Evolutionary conservation across 2,113 vertebrate species (phyloP).

Genomic region (Spheniscus mendiculus): DNA sequence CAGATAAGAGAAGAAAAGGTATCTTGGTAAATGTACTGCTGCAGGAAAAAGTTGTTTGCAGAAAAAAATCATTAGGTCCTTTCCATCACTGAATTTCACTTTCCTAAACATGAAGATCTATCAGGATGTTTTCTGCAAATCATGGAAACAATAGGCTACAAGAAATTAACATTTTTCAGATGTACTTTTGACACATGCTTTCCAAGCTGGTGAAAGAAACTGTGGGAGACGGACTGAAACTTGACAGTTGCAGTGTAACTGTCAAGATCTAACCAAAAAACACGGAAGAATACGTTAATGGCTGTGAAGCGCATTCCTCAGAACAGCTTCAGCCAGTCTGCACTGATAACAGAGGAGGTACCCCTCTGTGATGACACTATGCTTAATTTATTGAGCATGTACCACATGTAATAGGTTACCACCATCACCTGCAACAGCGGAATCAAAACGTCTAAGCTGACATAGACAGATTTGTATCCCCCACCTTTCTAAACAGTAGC

Average conservation of each 20-base stretch:
- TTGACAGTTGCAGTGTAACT: background rate
- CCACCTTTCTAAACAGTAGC: conserved; percentile 10
- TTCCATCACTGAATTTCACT: background rate
- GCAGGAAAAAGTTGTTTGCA: background rate
- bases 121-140: background rate
- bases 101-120: background rate
- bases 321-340: background rate
- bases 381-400: conserved; percentile 18
- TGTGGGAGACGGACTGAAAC: conserved; percentile 8
- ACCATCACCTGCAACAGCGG: background rate
- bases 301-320: background rate
- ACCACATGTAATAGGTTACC: background rate
- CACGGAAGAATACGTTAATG: background rate
- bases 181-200: background rate
- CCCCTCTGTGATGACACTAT: background rate
- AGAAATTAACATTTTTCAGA: conserved; percentile 15
- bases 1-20: background rate
- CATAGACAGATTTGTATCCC: background rate
- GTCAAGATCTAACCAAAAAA: background rate
- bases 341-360: background rate
- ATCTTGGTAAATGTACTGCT: background rate
- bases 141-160: background rate
- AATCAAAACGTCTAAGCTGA: conserved; percentile 20
- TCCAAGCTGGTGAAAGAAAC: background rate
- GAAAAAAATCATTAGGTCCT: background rate